These are phyloP conservation scores for Rhipidura dahli DNA, from an alignment of 2,113 vertebrate species.

Conservation along the genomic window DNA sequence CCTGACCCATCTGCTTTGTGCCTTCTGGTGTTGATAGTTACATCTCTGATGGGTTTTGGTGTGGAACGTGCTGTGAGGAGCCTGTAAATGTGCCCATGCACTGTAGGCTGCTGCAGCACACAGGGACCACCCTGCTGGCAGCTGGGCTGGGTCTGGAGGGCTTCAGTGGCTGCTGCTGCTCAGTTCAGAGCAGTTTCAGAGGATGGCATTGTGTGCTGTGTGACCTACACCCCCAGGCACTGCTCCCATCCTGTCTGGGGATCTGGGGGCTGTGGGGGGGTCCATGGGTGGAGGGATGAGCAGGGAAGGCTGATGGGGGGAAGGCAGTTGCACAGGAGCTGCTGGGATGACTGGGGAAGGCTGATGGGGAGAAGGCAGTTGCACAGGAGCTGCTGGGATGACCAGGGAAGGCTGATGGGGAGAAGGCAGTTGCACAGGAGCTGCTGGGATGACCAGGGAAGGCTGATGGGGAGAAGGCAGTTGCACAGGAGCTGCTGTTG, in stretches of 20 bases:
- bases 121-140: background rate
- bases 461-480: background rate
- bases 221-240: background rate
- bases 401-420: background rate
- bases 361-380: background rate
- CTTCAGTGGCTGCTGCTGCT: background rate
- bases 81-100: accelerated
- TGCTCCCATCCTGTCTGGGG: background rate
- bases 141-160: background rate
- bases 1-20: background rate
- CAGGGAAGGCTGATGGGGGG: background rate
- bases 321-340: background rate
- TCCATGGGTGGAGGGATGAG: background rate
- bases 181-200: accelerated
- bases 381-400: background rate
- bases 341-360: background rate
- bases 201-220: background rate
- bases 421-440: background rate
- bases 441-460: background rate
- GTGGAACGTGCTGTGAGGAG: accelerated
- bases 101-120: background rate
- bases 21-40: background rate
- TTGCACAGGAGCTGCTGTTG: background rate
- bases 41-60: background rate
- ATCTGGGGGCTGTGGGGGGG: background rate